A percentile compares a stretch with the other conserved stretches of the same genome.
These are phyloP conservation scores for Rhipidura dahli DNA, from an alignment of 2,113 vertebrate species.

Conservation along the genomic window DNA sequence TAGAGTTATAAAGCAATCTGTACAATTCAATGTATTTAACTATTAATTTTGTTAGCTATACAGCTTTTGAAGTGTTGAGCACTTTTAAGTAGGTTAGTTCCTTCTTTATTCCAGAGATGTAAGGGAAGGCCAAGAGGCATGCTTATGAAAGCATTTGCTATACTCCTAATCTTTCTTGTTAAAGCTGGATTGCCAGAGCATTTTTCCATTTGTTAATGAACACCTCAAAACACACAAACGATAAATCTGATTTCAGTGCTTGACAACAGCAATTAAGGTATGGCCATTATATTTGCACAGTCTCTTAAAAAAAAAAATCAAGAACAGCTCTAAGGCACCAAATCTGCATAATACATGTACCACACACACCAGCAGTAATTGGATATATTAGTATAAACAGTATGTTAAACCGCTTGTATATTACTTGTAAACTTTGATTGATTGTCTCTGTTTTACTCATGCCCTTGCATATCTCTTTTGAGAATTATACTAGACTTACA, in stretches of 20 bases:
- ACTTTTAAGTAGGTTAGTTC: background rate
- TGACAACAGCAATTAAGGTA: conserved; percentile 73
- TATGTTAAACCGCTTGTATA: conserved; percentile 35
- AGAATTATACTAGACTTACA: background rate
- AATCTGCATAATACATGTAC: background rate
- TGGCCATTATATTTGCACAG: conserved; percentile 51
- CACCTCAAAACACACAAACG: conserved; percentile 34
- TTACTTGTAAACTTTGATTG: conserved; percentile 62
- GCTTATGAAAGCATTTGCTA: background rate
- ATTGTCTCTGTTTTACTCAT: conserved; percentile 46
- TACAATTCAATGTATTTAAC: background rate
- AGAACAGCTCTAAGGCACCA: background rate
- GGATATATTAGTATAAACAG: conserved; percentile 14
- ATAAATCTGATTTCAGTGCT: conserved; percentile 59
- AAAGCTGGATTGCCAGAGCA: background rate
- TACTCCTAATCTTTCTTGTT: background rate
- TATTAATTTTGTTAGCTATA: background rate
- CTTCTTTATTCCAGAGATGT: background rate
- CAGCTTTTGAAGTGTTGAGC: background rate
- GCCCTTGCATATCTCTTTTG: background rate
- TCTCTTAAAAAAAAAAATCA: conserved; percentile 29
- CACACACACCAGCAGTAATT: background rate
- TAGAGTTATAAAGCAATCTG: background rate
- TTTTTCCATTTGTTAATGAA: conserved; percentile 30
- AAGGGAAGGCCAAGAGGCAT: background rate